Evolutionary conservation across 2,113 vertebrate species (phyloP), one percentile per base, ranked within the genome.

Genomic region (Anser cygnoides): DNA sequence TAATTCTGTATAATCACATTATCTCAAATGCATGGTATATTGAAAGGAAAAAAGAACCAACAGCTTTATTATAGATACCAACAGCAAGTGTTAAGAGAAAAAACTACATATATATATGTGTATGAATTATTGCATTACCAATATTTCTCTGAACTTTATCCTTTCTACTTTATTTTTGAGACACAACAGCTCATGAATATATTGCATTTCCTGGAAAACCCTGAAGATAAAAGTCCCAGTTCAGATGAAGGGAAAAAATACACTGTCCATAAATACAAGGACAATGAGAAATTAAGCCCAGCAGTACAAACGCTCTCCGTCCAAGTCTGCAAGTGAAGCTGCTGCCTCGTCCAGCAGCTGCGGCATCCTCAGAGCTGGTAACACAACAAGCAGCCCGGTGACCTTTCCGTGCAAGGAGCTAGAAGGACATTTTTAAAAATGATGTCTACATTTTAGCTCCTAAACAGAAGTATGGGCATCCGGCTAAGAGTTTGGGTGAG

Each of bases 1-100:
- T 89, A 29, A 84, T 61, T 95, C 77, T 39, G 3, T 57, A 92
- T 76, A 92, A 55, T 89, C 86, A 72, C 37, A 43, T 89, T 87
- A 72, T 54, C 59, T 41, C 37, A 49, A 92, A 25, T 41, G 57
- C 54, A 23, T 39, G 33, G 22, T 44, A 54, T 61, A 87, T 59
- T 67, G 41, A 72, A 97, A 88, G 87, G 44, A 46, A 95, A 89
- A 91, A 68, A 46, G 28, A 41, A 21, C 22, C 35, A 66, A 39
- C 50, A 65, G 33, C 16, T 95, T 58, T 50, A 33, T 84, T 80
- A 54, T 55, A 55, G 23, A 35, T 21, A 54, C 33, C 59, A 55
- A 54, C 49, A 52, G 31, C 0, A 0, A 6, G 13, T 13, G 3
- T 31, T 84, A 61, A n/a, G 70, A 67, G 61, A 78, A 80, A 82